Base-by-base conservation (phyloP, 2,113 vertebrate species). In the Cervus canadensis region DNA sequence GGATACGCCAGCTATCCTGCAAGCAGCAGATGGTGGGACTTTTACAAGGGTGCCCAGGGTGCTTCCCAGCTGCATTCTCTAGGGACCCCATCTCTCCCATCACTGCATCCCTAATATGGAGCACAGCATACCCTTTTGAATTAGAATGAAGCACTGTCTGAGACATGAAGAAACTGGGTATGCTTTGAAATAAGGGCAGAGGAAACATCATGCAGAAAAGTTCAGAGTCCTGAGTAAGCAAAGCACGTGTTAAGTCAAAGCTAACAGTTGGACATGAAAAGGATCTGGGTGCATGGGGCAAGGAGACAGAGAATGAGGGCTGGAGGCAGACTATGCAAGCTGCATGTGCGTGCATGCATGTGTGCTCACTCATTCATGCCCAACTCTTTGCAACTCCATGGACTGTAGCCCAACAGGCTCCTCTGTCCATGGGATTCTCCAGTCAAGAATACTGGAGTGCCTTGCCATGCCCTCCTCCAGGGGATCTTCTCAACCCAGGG, bases 321-420 rank as follows among this genome's bases (percentile, higher is more conserved):
- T 12, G 16, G 2, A 28, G 12, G n/a, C 60, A 67, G 12, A 84
- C 26, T 64, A 62, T 16, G 2, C 36, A 79, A n/a, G 21, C 57
- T 62, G 2, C 14, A 25, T 76, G 71, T 40, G n/a, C 5, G 0
- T 25, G 36, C 36, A 13, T 40, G 67, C 0, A 0, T 25, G 21
- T 43, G 11, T 43, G 71, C 71, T 43, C 56, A 25, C 23, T 57
- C 71, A 43, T 5, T 43, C 71, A 74, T 7, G 71, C 23, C 36
- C 21, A 43, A 6, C 71, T 74, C 71, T 43, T 74, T 12, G 71
- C 5, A 0, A 40, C 36, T 13, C 36, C 67, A 74, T 7, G 36
- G 19, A 74, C n/a, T 40, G n/a, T 6, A 23, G 36, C 67, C 67
- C 21, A 40, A 36, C 21, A 74, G 71, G 1, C 36, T 74, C 36